Conservation (phyloP, 2,797 vertebrate genomes). For the Galagoides demidoff region DNA sequence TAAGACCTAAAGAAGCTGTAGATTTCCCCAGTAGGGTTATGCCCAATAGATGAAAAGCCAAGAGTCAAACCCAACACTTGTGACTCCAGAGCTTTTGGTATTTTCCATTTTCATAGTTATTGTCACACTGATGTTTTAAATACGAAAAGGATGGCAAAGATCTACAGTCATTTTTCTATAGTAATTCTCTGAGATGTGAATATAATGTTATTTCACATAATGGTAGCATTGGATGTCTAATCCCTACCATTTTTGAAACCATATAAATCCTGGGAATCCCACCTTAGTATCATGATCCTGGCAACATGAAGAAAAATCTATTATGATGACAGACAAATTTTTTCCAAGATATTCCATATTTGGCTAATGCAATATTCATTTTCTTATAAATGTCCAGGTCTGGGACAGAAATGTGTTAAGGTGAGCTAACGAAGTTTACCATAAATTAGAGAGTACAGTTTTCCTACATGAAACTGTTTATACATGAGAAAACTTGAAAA, state of each 20-base stretch:
- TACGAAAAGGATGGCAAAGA: neutral
- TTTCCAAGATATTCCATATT: neutral
- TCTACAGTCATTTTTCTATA: neutral
- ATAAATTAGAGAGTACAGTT: slow-evolving; percentile 52
- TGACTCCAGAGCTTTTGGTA: neutral
- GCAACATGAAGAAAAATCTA: neutral
- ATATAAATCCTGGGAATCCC: neutral
- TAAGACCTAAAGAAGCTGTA: neutral
- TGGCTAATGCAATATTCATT: slow-evolving; percentile 26
- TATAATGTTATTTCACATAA: slow-evolving; percentile 8
- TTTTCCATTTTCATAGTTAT: slow-evolving; percentile 47
- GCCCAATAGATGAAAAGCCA: neutral
- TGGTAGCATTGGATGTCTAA: neutral
- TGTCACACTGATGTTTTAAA: slow-evolving; percentile 30
- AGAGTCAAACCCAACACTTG: neutral
- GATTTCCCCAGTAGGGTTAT: neutral
- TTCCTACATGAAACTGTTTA: slow-evolving; percentile 53
- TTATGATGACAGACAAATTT: neutral
- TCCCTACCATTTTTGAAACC: neutral
- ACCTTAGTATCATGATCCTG: neutral
- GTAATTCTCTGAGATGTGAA: neutral
- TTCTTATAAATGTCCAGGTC: neutral
- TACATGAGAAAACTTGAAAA: slow-evolving; percentile 68
- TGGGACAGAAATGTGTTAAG: slow-evolving; percentile 19
- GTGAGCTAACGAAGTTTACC: slow-evolving; percentile 54